A percentile compares a stretch with the other conserved stretches of the same genome.
phyloP scores from a whole-genome alignment of 2,113 vertebrate genomes.

The Geococcyx californianus region DNA sequence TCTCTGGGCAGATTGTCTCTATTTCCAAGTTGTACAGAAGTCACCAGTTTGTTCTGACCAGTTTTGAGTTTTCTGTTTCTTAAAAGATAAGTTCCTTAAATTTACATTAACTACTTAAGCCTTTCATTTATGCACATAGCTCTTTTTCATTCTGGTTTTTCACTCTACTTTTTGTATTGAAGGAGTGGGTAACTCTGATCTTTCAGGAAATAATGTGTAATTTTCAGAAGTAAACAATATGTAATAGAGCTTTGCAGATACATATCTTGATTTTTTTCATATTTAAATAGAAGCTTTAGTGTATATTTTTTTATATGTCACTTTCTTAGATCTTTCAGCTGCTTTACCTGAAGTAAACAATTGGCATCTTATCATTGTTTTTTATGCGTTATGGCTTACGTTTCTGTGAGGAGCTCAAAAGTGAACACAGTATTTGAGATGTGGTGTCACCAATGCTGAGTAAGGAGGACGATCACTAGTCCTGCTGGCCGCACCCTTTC shows the following conservation, averaged over 20 bases:
- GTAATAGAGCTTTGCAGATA: neutral
- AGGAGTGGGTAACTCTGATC: neutral
- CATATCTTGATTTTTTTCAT: neutral
- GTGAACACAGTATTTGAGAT: too few relatives aligned
- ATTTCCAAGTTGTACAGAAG: neutral
- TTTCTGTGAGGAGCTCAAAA: too few relatives aligned
- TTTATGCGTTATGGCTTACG: too few relatives aligned
- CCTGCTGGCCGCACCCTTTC: too few relatives aligned
- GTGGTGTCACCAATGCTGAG: too few relatives aligned
- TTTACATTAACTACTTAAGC: neutral
- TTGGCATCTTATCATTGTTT: too few relatives aligned
- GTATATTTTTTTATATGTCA: fast-evolving
- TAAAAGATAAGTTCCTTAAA: neutral
- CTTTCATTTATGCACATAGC: neutral
- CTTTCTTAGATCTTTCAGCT: neutral
- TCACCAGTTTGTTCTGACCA: neutral
- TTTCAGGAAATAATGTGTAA: neutral
- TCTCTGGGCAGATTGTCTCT: too few relatives aligned
- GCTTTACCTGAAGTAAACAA: neutral
- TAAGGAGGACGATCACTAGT: too few relatives aligned
- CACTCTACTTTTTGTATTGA: neutral
- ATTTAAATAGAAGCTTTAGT: neutral
- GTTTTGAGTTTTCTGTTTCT: neutral
- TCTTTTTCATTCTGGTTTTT: neutral
- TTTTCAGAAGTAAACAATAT: neutral